Conservation (phyloP, 2,797 vertebrate genomes). For the Okamejei kenojei region DNA sequence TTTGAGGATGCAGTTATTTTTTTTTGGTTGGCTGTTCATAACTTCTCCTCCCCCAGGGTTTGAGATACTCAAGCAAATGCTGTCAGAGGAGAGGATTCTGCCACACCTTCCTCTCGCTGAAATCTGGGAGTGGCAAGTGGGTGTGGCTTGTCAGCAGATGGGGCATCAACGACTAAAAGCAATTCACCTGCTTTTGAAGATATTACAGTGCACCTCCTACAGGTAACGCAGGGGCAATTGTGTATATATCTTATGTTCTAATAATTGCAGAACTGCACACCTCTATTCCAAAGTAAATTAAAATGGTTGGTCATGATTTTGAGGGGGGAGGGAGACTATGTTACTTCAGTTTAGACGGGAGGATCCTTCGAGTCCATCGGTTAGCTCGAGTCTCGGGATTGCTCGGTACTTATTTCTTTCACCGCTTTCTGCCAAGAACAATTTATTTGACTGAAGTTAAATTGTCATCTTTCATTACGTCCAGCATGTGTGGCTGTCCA, state of each 20-base stretch:
- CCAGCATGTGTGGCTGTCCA: neutral
- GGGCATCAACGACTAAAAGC: slow-evolving; percentile 88
- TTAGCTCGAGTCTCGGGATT: neutral
- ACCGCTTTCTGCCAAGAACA: neutral
- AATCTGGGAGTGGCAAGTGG: slow-evolving; percentile 96
- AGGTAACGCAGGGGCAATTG: slow-evolving; percentile 56
- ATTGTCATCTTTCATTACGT: neutral
- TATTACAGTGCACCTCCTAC: slow-evolving; percentile 70
- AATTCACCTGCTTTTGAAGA: slow-evolving; percentile 80
- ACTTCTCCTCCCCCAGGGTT: slow-evolving; percentile 63
- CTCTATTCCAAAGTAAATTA: neutral
- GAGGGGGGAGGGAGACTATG: neutral
- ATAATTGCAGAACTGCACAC: neutral
- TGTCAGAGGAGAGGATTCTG: slow-evolving; percentile 76
- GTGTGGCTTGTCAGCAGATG: slow-evolving; percentile 86
- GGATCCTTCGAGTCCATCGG: neutral
- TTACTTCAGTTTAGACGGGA: neutral
- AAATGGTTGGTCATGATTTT: neutral
- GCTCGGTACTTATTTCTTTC: too few relatives aligned
- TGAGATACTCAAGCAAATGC: slow-evolving; percentile 93
- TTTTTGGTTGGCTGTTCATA: neutral
- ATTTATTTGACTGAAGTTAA: neutral
- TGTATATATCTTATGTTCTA: neutral
- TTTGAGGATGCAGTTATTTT: neutral
- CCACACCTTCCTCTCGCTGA: slow-evolving; percentile 72